Evolutionary conservation across 2,888 invertebrate genomes (phyloP).

Genomic region (Ommatoiulus sabulosus): DNA sequence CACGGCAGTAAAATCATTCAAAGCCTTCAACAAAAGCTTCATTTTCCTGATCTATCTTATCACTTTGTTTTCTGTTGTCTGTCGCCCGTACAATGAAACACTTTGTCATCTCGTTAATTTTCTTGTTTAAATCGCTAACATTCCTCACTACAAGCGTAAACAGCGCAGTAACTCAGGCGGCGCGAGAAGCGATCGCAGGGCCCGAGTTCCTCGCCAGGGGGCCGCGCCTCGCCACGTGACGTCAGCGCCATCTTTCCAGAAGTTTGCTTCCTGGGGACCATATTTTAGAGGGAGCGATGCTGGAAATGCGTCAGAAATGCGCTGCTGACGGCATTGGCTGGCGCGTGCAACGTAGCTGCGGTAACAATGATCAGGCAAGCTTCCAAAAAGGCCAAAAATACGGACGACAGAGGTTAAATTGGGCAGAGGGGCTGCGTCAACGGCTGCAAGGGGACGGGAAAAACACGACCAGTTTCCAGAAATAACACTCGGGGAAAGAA

Average conservation of each 20-base stretch:
- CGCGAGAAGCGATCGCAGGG: neutral
- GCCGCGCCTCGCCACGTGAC: neutral
- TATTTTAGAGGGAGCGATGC: neutral
- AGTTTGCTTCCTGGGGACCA: too few relatives aligned
- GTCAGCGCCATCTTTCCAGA: neutral
- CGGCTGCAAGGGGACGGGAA: neutral
- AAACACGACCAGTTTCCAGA: neutral
- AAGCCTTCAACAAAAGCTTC: neutral
- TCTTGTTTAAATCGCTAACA: neutral
- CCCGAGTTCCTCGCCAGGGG: neutral
- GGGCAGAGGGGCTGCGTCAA: neutral
- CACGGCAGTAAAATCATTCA: neutral
- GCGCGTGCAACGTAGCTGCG: neutral
- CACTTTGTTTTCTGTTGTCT: neutral
- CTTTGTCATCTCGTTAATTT: constrained; percentile 11
- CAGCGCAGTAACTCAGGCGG: neutral
- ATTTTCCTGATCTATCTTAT: neutral
- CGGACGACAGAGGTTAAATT: neutral
- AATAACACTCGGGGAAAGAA: neutral
- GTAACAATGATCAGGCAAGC: neutral
- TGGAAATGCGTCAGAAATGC: neutral
- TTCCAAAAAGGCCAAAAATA: constrained; percentile 8
- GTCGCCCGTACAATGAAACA: neutral
- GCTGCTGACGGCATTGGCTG: neutral
- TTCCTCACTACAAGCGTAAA: neutral